Percentiles rank a stretch among this genome's conserved stretches.
Conservation (phyloP, 2,113 vertebrate species). For the Notarius lentiginosus region DNA sequence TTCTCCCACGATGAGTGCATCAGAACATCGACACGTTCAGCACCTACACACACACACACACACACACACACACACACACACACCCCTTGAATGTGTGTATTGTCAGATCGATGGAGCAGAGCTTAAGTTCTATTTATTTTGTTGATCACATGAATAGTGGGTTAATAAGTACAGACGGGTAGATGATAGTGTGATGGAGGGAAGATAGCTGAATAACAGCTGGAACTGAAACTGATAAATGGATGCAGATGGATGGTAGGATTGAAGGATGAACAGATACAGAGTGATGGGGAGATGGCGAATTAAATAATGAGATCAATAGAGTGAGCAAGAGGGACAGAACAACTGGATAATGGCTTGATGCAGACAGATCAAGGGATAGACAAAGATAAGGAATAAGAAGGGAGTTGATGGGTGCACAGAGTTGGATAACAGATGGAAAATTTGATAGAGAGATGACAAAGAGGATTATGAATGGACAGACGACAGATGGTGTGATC, state of each 20-base stretch:
- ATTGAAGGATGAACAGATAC: slow-evolving; percentile 56
- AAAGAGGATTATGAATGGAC: background rate
- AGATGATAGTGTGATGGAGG: background rate
- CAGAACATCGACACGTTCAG: slow-evolving; percentile 16
- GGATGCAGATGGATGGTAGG: too few relatives aligned
- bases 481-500: slow-evolving; percentile 98
- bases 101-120: too few relatives aligned
- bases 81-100: background rate
- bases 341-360: background rate
- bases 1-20: slow-evolving; percentile 30
- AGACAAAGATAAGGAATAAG: too few relatives aligned
- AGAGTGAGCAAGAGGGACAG: too few relatives aligned
- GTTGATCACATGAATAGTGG: background rate
- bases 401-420: background rate
- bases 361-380: background rate
- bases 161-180: background rate
- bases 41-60: slow-evolving; percentile 60
- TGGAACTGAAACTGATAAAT: background rate
- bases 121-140: background rate
- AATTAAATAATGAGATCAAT: too few relatives aligned
- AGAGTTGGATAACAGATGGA: background rate
- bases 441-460: background rate
- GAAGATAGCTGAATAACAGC: background rate
- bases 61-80: slow-evolving; percentile 26
- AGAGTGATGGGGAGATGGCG: background rate